Evolutionary conservation across 1,140 invertebrate species (phyloP).

Genomic region (Lepidotrigona ventralis): DNA sequence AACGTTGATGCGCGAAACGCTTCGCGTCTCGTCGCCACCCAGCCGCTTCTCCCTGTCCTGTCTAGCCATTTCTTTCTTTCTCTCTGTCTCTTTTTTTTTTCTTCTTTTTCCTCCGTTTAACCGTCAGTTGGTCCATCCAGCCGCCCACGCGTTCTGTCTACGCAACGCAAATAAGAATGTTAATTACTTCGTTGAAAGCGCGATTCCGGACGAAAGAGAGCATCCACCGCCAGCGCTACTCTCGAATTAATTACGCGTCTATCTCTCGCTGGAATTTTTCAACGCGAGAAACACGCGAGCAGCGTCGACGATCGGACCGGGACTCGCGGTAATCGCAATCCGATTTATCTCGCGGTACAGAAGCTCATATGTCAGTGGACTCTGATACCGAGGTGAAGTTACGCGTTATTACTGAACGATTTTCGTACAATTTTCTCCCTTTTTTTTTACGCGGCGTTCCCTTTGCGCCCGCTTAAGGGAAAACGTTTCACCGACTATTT

Average conservation of each 20-base stretch:
- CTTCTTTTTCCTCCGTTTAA: too few species aligned
- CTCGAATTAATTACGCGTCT: neutral
- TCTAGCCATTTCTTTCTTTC: neutral
- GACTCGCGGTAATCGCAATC: too few species aligned
- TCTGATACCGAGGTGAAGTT: too few species aligned
- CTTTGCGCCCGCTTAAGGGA: neutral
- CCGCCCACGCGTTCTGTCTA: neutral
- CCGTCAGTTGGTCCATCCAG: neutral
- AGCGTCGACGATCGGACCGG: too few species aligned
- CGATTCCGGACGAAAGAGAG: neutral
- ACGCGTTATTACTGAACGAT: too few species aligned
- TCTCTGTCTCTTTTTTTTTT: neutral
- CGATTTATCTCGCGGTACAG: too few species aligned
- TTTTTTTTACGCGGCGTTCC: neutral
- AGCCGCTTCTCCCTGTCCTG: neutral
- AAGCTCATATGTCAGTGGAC: too few species aligned
- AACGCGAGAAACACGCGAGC: neutral
- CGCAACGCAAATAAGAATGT: conserved; percentile 13
- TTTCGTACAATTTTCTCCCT: neutral
- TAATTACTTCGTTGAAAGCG: conserved; percentile 16
- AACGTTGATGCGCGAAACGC: neutral
- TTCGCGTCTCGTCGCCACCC: neutral
- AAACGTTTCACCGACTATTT: neutral
- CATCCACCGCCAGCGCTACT: neutral
- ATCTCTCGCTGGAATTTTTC: neutral